These are phyloP conservation scores for Clarias pachynema DNA, from an alignment of 2,797 vertebrate genomes.

Conservation along the genomic window DNA sequence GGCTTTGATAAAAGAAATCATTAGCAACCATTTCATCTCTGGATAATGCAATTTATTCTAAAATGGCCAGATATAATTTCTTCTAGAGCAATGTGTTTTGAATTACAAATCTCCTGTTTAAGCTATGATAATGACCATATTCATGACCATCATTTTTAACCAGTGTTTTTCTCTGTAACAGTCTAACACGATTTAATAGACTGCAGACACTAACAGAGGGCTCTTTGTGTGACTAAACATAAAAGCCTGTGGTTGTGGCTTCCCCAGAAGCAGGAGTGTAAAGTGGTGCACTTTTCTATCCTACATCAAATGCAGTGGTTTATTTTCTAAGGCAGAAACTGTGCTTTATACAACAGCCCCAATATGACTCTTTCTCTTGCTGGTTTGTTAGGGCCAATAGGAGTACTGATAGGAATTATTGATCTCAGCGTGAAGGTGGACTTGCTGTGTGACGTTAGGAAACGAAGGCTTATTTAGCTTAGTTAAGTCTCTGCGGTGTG, in stretches of 20 bases:
- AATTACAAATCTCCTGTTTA: slow-evolving; percentile 3
- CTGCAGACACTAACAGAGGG: neutral
- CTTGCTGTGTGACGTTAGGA: neutral
- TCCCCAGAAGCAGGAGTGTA: neutral
- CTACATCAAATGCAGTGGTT: neutral
- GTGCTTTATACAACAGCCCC: neutral
- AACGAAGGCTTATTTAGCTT: neutral
- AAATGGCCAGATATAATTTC: neutral
- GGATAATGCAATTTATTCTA: neutral
- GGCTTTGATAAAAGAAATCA: neutral
- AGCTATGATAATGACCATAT: neutral
- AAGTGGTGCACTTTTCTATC: neutral
- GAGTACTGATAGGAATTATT: neutral
- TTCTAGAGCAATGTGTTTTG: neutral
- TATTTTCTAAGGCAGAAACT: neutral
- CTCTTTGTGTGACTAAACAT: slow-evolving; percentile 30
- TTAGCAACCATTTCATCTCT: neutral
- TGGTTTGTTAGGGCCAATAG: neutral
- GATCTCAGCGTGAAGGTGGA: neutral
- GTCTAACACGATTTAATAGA: slow-evolving; percentile 19
- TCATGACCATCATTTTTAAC: neutral
- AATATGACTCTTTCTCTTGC: neutral
- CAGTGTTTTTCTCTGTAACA: neutral
- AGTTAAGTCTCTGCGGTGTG: slow-evolving; percentile 12
- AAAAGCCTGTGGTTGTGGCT: slow-evolving; percentile 24